Evolutionary conservation across 2,113 vertebrate genomes (phyloP).

Genomic region (Rhinoderma darwinii): DNA sequence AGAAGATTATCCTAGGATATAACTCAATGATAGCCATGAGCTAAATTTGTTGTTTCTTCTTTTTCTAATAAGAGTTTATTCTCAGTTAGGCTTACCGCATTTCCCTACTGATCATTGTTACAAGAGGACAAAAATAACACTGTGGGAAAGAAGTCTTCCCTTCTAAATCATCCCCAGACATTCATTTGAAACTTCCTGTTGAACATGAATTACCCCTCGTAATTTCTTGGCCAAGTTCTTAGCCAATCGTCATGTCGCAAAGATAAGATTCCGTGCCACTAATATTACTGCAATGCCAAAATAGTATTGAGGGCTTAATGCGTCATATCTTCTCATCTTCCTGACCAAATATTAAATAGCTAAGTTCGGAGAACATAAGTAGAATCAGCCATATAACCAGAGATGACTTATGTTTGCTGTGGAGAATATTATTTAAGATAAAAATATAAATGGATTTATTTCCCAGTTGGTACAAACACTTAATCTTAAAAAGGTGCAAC

Average conservation of each 20-base stretch:
- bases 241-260: conserved; percentile 2
- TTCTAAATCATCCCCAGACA: conserved; percentile 33
- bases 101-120: conserved; percentile 29
- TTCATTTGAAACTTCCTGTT: conserved; percentile 52
- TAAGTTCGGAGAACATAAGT: neutral
- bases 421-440: neutral
- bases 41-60: neutral
- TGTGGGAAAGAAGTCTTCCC: conserved; percentile 42
- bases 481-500: too few relatives aligned
- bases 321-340: conserved; percentile 23
- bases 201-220: conserved; percentile 14
- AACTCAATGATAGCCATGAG: neutral
- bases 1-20: neutral
- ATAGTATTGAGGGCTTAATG: conserved; percentile 2
- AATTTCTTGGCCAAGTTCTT: conserved; percentile 5
- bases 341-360: conserved; percentile 27
- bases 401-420: neutral
- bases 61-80: conserved; percentile 1
- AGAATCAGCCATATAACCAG: neutral
- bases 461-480: too few relatives aligned
- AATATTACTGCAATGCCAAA: conserved; percentile 23
- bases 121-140: conserved; percentile 39
- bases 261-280: conserved; percentile 21
- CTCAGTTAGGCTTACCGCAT: neutral
- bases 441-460: neutral